phyloP scores from a whole-genome alignment of 2,888 invertebrate genomes.

The Ectropis crepuscularia region DNA sequence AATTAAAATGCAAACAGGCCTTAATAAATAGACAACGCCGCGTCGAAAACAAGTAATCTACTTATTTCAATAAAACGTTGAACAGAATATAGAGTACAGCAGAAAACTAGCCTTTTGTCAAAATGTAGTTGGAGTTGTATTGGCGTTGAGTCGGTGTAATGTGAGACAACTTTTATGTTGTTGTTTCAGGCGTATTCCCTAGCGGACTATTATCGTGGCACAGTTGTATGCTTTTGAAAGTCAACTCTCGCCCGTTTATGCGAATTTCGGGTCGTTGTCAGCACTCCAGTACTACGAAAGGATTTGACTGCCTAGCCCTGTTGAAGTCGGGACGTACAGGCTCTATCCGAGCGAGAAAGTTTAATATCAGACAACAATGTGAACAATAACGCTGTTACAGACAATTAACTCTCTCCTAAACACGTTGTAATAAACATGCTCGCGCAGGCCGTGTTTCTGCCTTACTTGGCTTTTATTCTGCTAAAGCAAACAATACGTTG shows the following conservation, averaged over 20 bases:
- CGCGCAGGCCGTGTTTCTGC: slow-evolving; percentile 1
- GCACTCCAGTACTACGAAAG: slow-evolving; percentile 41
- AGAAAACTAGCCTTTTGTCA: too few relatives aligned
- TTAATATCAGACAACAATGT: slow-evolving; percentile 24
- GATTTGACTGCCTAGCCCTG: slow-evolving; percentile 36
- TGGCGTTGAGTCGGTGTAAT: too few relatives aligned
- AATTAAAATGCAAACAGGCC: too few relatives aligned
- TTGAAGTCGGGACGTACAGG: slow-evolving; percentile 19
- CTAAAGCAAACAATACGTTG: too few relatives aligned
- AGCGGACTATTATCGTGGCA: slow-evolving; percentile 52
- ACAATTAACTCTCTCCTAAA: slow-evolving; percentile 23
- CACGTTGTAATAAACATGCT: slow-evolving; percentile 13
- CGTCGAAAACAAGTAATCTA: too few relatives aligned
- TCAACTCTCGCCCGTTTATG: slow-evolving; percentile 48
- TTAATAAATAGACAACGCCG: too few relatives aligned
- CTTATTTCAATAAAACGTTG: too few relatives aligned
- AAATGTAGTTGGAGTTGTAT: too few relatives aligned
- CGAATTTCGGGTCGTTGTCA: slow-evolving; percentile 46
- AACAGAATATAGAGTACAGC: too few relatives aligned
- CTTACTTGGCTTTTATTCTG: neutral
- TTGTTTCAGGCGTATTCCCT: slow-evolving; percentile 54
- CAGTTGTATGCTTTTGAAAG: slow-evolving; percentile 48
- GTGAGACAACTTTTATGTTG: slow-evolving; percentile 26
- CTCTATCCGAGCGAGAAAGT: slow-evolving; percentile 18
- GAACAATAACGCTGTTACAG: slow-evolving; percentile 23